Base-by-base conservation (phyloP, 1,140 invertebrate genomes). In the Linepithema humile region DNA sequence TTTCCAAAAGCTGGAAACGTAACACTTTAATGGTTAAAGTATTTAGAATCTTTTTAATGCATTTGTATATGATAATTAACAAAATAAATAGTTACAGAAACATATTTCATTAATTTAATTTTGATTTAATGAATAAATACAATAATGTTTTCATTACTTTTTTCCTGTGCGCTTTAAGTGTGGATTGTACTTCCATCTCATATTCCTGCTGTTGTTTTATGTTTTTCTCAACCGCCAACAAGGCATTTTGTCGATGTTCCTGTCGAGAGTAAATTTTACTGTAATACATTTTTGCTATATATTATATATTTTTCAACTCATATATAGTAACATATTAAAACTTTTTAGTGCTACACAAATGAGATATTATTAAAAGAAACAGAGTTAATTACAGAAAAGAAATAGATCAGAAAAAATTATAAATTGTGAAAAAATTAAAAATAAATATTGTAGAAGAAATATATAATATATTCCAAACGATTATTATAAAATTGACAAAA, bases 1-100 rank as follows among this genome's bases (percentile, higher is more conserved):
- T 95, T 84, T 95, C 92, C 17, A 97, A 90, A 82, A 97, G 95
- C 94, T 96, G 85, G 50, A 93, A 91, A 87, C 35, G 77, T 62
- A 86, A 78, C 59, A 62, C n/a, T 64, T 55, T 45, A 26, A 15
- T 57, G 12, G 32, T 50, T 50, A 70, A 70, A 17, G 59, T 32
- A 17, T 40, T 59, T 32, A 12, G 3, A n/a, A 5, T 43, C 48
- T 55, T 29, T 59, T 57, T 26, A 26, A 17, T 45, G 6, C 26
- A 53, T 32, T 69, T 43, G 9, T 29, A 43, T 40, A 23, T 67
- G 43, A 12, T 20, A 20, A 20, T 45, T 67, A 59, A 29, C 26
- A 57, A 57, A 3, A 23, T 26, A 10, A 26, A 57, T 15, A 59
- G 29, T 57, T 4, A 26, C 15, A 57, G 29, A 57, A 59, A 10